Base-by-base conservation (phyloP, 2,113 vertebrate genomes). In the Loxodonta africana region DNA sequence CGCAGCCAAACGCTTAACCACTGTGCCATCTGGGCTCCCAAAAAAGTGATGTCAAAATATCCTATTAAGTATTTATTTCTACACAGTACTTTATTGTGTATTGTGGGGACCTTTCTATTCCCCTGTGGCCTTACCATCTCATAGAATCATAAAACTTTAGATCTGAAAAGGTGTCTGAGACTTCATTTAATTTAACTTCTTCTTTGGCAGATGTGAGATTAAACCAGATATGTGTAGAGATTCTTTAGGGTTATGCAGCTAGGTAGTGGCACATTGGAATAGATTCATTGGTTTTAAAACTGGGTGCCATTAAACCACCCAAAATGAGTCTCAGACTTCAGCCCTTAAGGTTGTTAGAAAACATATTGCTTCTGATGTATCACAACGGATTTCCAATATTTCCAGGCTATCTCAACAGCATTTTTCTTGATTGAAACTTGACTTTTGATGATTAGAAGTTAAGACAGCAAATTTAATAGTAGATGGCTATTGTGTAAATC, bases 371-470 rank as follows among this genome's bases (percentile, higher is more conserved):
- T 88, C 84, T 96, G 57, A 9, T 21, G 33, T 88, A 86, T 83
- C 71, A 21, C 15, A 84, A 46, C 30, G 93, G 1, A 83, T 82
- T 83, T 91, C 14, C 53, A 1, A 14, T 90, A 78, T 67, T 97
- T 91, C 10, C 23, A 83, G 53, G 6, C 30, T 69, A 80, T 8
- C 20, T 78, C 21, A 77, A 7, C 21, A 80, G 26, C 12, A 33
- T n/a, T 95, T 93, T 81, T 21, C 85, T 83, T 88, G 26, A 95
- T 57, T 88, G 76, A 69, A 95, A 44, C 25, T 33, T 90, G 46
- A 10, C 46, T 92, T 92, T 25, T 6, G 23, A 60, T 88, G 83
- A 84, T 26, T 87, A 65, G 41, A 83, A 80, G 76, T 90, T 76
- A 63, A 87, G 51, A 67, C 7, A 90, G 30, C 26, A 65, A 53